Base-by-base conservation (phyloP, 1,140 invertebrate genomes). In the Araneus ventricosus region DNA sequence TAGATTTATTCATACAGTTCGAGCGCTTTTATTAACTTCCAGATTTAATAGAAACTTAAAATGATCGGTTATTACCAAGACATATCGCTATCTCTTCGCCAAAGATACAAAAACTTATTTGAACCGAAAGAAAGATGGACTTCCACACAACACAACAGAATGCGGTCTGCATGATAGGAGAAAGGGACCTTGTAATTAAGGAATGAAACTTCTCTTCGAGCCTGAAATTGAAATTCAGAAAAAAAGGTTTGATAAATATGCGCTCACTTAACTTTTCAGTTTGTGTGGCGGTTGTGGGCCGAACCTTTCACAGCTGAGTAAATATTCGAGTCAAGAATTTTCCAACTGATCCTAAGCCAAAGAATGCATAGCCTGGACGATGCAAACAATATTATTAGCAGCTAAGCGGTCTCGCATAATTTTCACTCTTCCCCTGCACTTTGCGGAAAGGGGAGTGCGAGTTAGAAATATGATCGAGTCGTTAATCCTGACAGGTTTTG, bases 401-500 rank as follows among this genome's bases (percentile, higher is more conserved):
- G 34, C 39, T 41, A 61, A 63, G 57, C 52, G 30, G 41, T 52
- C 84, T 86, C 22, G 85, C 85, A 87, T 87, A 87, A 87, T 87
- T 87, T 87, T 87, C 85, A 87, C 85, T 87, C 59, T 37, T 87
- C 45, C 4, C 45, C 22, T 27, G 57, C 8, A 63, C 5, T 37
- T 30, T 63, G 27, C 30, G 52, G 27, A 87, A 63, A 61, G 61
- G 63, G 45, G 85, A 87, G 85, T 34, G 57, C n/a, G 37, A 88
- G 59, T 34, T 67, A 67, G 86, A 88, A 88, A 88, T 88, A 88
- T 70, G 87, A 88, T 88, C 87, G 87, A 88, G 87, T 88, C 87
- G 87, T 88, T 88, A 88, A 88, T 88, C 63, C 61, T 88, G 87
- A 88, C 87, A 88, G 87, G 87, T 75, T 88, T 88, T 88, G 87